Conservation (phyloP, 64 coral and sea anemone species). For the Platygyra sinensis region DNA sequence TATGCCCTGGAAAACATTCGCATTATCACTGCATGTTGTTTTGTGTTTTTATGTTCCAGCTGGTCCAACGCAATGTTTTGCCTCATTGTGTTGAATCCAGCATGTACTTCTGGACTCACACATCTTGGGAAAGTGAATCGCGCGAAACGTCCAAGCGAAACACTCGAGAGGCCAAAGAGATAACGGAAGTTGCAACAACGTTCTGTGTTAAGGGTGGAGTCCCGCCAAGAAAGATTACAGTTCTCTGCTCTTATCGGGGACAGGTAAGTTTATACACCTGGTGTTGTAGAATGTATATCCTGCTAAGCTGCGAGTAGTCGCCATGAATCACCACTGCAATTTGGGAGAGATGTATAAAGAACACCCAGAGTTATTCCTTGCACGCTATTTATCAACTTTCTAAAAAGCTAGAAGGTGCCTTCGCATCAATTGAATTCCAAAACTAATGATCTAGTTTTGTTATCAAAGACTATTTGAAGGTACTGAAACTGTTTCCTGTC, state of each 20-base stretch:
- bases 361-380: too few relatives aligned
- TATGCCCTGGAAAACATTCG: too few relatives aligned
- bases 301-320: too few relatives aligned
- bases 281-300: background rate
- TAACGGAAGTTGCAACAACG: slow-evolving; percentile 49
- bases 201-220: slow-evolving; percentile 21
- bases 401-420: too few relatives aligned
- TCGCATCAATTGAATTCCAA: too few relatives aligned
- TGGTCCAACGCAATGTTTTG: background rate
- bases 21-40: background rate
- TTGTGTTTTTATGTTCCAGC: background rate
- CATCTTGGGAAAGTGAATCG: slow-evolving; percentile 10
- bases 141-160: slow-evolving; percentile 69
- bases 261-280: slow-evolving; percentile 52
- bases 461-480: too few relatives aligned
- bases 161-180: slow-evolving; percentile 39
- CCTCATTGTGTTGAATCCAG: slow-evolving; percentile 33
- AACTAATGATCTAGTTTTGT: too few relatives aligned
- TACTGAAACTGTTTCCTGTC: too few relatives aligned
- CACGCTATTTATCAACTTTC: too few relatives aligned
- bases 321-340: too few relatives aligned
- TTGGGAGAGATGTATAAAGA: too few relatives aligned
- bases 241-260: slow-evolving; percentile 86
- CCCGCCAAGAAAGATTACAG: slow-evolving; percentile 52
- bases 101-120: slow-evolving; percentile 85